Evolutionary conservation across 2,797 vertebrate genomes (phyloP).

Genomic region (Leptodactylus fallax): DNA sequence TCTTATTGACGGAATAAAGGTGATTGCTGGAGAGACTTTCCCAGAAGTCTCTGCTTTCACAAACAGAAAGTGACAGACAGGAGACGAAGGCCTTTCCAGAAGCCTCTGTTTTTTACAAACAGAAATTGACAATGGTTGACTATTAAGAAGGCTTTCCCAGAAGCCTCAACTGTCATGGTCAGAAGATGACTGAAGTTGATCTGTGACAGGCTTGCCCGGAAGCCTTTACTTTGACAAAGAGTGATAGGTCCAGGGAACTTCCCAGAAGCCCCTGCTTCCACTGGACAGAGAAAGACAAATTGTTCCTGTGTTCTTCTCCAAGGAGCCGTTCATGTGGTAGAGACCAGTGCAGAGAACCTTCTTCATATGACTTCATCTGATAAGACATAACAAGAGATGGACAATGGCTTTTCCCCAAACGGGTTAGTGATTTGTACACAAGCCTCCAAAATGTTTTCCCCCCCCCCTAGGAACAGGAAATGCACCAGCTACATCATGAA

Average conservation of each 20-base stretch:
- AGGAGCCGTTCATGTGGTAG: constrained; percentile 30
- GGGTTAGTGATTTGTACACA: constrained; percentile 39
- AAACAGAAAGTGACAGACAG: constrained; percentile 57
- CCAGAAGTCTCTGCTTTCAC: constrained; percentile 60
- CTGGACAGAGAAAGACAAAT: constrained; percentile 42
- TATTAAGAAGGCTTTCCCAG: constrained; percentile 58
- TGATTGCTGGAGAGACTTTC: constrained; percentile 57
- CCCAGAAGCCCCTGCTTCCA: constrained; percentile 60
- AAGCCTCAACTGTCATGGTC: constrained; percentile 54
- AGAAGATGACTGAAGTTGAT: constrained; percentile 35
- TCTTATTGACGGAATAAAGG: constrained; percentile 57
- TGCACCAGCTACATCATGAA: constrained; percentile 28
- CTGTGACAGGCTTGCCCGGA: constrained; percentile 60
- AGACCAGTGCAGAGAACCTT: constrained; percentile 18
- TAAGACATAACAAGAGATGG: constrained; percentile 13
- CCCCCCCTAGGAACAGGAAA: constrained; percentile 29
- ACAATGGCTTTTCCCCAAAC: constrained; percentile 35
- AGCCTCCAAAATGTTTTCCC: constrained; percentile 30
- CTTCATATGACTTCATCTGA: constrained; percentile 4
- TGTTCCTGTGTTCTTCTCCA: constrained; percentile 34
- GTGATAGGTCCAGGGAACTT: constrained; percentile 58
- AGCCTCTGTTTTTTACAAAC: constrained; percentile 55
- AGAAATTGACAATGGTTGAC: constrained; percentile 44
- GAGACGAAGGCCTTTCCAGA: constrained; percentile 61
- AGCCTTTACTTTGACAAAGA: constrained; percentile 56